Conservation (phyloP, 1,140 invertebrate species). For the Berghia stephanieae region DNA sequence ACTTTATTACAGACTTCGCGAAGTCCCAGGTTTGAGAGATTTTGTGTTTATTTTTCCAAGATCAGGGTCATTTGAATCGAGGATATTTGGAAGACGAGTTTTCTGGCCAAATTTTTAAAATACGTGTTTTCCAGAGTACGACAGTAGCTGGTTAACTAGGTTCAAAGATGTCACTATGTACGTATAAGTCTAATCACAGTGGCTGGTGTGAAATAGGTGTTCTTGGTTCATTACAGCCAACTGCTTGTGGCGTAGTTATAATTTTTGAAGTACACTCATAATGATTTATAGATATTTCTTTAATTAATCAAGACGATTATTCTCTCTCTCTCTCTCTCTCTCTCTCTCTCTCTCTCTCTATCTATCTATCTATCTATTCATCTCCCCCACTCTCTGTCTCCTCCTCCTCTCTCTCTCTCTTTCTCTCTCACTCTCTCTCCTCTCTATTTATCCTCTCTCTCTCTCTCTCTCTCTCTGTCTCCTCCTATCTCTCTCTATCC, state of each 20-base stretch:
- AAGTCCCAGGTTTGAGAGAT: no score
- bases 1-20: no score
- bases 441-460: not conserved
- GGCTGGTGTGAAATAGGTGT: conserved; percentile 12
- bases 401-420: not conserved
- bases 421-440: not conserved
- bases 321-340: conserved; percentile 20
- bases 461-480: not conserved
- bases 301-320: not conserved
- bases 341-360: conserved; percentile 22
- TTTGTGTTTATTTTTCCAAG: no score
- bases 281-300: not conserved
- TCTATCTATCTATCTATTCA: no score
- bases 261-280: not conserved
- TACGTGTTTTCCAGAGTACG: no score
- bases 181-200: not conserved
- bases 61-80: not conserved
- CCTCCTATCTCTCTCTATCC: no score
- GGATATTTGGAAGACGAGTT: no score
- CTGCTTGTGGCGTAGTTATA: not conserved
- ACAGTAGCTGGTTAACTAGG: not conserved
- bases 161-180: not conserved
- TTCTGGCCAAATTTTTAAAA: no score
- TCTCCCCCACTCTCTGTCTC: no score
- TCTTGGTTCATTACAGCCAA: conserved; percentile 1